Conservation (phyloP, 2,113 vertebrate species). For the Pica pica region DNA sequence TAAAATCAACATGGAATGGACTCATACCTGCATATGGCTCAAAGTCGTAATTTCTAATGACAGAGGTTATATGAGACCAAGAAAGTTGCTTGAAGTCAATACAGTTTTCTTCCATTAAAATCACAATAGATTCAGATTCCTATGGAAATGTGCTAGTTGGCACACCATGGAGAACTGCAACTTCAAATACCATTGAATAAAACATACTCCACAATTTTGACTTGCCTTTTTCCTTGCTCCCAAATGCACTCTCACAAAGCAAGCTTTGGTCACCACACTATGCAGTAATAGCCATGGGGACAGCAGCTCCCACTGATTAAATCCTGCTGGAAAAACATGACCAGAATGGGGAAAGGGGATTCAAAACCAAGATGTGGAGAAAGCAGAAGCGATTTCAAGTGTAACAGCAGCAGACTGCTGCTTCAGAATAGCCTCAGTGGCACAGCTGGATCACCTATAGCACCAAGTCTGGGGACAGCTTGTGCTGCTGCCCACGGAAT, state of each 20-base stretch:
- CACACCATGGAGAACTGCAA: not conserved
- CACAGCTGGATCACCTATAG: not conserved
- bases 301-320: not conserved
- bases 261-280: not conserved
- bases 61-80: not conserved
- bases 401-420: not conserved
- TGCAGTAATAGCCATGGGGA: not conserved
- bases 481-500: not conserved
- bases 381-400: not conserved
- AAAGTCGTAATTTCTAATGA: not conserved
- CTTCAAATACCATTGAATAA: not conserved
- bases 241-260: not conserved
- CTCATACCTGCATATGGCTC: not conserved
- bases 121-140: not conserved
- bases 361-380: not conserved
- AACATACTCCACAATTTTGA: not conserved
- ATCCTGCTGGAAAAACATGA: not conserved
- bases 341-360: not conserved
- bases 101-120: not conserved
- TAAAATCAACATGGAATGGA: not conserved
- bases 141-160: not conserved
- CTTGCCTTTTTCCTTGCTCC: not conserved
- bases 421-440: not conserved
- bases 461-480: not conserved
- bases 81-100: not conserved